These are phyloP conservation scores for Dusona sp. DNA, from an alignment of 2,888 invertebrate genomes.

Conservation along the genomic window DNA sequence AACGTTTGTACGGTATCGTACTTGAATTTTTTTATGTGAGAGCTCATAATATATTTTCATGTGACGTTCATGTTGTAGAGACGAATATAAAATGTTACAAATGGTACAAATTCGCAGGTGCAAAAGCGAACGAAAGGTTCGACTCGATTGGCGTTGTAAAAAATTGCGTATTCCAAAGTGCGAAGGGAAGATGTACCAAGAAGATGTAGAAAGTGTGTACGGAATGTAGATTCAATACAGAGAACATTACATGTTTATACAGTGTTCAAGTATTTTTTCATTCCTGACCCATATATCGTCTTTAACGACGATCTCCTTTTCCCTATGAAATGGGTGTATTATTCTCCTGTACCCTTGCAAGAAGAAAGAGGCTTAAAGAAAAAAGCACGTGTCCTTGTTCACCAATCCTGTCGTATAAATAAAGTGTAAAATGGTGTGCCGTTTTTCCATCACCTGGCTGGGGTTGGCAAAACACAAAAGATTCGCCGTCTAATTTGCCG, in stretches of 20 bases:
- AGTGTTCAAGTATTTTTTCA: slow-evolving; percentile 23
- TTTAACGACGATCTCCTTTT: slow-evolving; percentile 44
- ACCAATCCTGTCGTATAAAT: slow-evolving; percentile 29
- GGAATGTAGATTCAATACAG: neutral
- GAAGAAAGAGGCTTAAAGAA: neutral
- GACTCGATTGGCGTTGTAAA: slow-evolving; percentile 7
- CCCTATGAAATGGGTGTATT: slow-evolving; percentile 6
- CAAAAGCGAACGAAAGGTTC: neutral
- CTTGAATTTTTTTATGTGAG: slow-evolving; percentile 22
- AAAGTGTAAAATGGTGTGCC: slow-evolving; percentile 19
- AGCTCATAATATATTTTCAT: slow-evolving; percentile 21
- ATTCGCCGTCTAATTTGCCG: slow-evolving; percentile 13
- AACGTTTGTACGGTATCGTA: slow-evolving; percentile 40
- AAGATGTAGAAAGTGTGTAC: no score
- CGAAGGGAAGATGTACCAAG: slow-evolving; percentile 1
- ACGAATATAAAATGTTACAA: slow-evolving; percentile 22
- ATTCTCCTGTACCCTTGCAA: slow-evolving; percentile 16
- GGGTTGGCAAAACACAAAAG: slow-evolving; percentile 1
- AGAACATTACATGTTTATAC: slow-evolving; percentile 22
- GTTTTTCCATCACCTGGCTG: slow-evolving; percentile 26
- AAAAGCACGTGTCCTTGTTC: slow-evolving; percentile 1
- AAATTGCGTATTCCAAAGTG: neutral
- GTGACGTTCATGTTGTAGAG: slow-evolving; percentile 12
- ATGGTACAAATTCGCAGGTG: neutral
- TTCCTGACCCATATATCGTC: slow-evolving; percentile 38